Evolutionary conservation across 2,797 vertebrate species (phyloP).

Genomic region (Aythya fuligula): DNA sequence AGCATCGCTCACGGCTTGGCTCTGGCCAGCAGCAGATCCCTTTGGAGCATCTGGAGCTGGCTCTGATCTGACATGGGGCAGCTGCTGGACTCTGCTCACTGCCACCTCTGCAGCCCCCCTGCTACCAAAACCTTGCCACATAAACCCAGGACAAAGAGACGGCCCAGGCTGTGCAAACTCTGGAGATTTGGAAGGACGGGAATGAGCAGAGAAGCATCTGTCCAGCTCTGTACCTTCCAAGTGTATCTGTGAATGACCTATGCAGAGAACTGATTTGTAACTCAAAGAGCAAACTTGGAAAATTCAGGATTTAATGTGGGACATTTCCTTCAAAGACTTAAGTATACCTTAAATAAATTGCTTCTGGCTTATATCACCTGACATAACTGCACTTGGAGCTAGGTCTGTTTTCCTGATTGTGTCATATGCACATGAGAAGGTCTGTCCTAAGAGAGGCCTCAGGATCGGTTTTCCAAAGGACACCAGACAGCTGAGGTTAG

Average conservation of each 20-base stretch:
- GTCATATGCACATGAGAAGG: neutral
- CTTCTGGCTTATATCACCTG: neutral
- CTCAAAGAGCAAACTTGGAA: neutral
- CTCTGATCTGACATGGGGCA: too few relatives aligned
- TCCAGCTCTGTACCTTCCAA: neutral
- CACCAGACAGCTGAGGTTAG: neutral
- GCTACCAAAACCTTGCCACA: neutral
- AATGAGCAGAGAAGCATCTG: neutral
- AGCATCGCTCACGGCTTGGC: too few relatives aligned
- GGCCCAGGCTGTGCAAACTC: neutral
- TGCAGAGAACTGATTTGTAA: neutral
- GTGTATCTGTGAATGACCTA: rapidly evolving
- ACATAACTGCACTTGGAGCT: neutral
- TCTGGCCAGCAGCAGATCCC: too few relatives aligned
- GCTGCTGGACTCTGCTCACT: too few relatives aligned
- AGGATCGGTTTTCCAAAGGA: neutral
- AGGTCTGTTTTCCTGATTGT: neutral
- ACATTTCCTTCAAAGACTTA: neutral
- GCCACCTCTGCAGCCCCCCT: too few relatives aligned
- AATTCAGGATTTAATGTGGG: neutral
- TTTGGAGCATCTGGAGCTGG: too few relatives aligned
- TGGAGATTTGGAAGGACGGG: neutral
- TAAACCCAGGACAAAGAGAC: neutral
- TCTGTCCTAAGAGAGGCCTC: neutral
- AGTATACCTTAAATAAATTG: neutral